Conservation (phyloP, 2,888 invertebrate species). For the Hypomecis punctinalis region DNA sequence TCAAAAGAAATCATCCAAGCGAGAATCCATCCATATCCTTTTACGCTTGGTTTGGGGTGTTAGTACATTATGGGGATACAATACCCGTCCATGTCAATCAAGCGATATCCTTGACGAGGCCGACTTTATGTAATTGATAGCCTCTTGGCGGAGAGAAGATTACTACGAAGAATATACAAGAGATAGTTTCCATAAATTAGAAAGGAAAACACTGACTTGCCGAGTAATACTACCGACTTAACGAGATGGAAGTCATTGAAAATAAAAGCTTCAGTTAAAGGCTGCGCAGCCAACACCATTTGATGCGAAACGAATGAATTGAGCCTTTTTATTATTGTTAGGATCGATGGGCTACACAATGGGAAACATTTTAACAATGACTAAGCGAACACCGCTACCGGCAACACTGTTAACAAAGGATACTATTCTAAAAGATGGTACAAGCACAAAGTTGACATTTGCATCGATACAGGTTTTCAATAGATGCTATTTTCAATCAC, state of each 20-base stretch:
- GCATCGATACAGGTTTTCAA: slow-evolving; percentile 30
- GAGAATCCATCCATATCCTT: slow-evolving; percentile 64
- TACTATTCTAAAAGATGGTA: slow-evolving; percentile 26
- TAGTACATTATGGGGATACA: slow-evolving; percentile 57
- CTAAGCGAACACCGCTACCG: slow-evolving; percentile 59
- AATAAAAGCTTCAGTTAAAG: slow-evolving; percentile 54
- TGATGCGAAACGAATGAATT: slow-evolving; percentile 56
- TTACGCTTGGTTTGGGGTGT: slow-evolving; percentile 58
- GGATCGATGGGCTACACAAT: slow-evolving; percentile 61
- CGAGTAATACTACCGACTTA: slow-evolving; percentile 14
- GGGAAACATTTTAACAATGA: slow-evolving; percentile 61
- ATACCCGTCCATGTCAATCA: slow-evolving; percentile 73
- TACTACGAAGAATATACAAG: slow-evolving; percentile 43
- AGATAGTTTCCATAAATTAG: slow-evolving; percentile 36
- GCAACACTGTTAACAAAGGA: slow-evolving; percentile 55
- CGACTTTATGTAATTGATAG: slow-evolving; percentile 69
- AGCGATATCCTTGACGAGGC: slow-evolving; percentile 65
- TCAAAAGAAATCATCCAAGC: slow-evolving; percentile 61
- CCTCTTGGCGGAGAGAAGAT: slow-evolving; percentile 53
- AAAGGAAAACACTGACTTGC: slow-evolving; percentile 22
- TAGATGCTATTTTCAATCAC: slow-evolving; percentile 24
- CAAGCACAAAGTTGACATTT: slow-evolving; percentile 35
- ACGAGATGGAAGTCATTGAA: slow-evolving; percentile 40
- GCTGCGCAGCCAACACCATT: slow-evolving; percentile 48
- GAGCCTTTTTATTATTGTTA: slow-evolving; percentile 61